A percentile compares a stretch with the other conserved stretches of the same genome.
phyloP scores from a whole-genome alignment of 2,888 invertebrate genomes.

The Cremastinae sp. region DNA sequence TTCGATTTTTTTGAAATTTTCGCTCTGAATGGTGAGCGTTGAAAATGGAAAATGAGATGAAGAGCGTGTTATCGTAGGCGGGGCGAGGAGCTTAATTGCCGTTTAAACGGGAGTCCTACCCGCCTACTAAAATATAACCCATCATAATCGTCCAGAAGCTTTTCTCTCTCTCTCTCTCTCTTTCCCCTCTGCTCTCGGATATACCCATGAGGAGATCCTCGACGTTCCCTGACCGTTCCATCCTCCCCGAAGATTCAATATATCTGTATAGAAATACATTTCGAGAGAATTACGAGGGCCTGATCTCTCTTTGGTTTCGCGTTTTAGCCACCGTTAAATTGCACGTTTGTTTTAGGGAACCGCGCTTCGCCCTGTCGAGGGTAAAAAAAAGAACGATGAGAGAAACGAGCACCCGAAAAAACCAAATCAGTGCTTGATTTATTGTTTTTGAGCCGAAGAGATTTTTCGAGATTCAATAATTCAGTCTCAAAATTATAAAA shows the following conservation, averaged over 20 bases:
- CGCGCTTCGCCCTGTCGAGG: constrained; percentile 7
- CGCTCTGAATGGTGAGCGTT: constrained; percentile 47
- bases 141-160: constrained; percentile 74
- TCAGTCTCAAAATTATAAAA: constrained; percentile 7
- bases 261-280: constrained; percentile 26
- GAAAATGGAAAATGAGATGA: constrained; percentile 47
- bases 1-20: constrained; percentile 6
- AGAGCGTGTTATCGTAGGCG: constrained; percentile 76
- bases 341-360: constrained; percentile 76
- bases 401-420: constrained; percentile 59
- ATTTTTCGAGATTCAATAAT: not conserved
- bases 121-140: constrained; percentile 78
- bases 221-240: constrained; percentile 46
- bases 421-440: constrained; percentile 69
- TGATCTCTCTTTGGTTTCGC: constrained; percentile 63
- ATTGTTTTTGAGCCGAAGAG: constrained; percentile 62
- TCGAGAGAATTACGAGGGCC: constrained; percentile 63
- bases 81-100: constrained; percentile 77
- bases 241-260: constrained; percentile 64
- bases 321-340: constrained; percentile 78
- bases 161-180: constrained; percentile 40
- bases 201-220: constrained; percentile 57
- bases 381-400: constrained; percentile 33
- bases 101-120: constrained; percentile 78
- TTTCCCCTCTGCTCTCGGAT: too few relatives aligned